Evolutionary conservation across 2,888 invertebrate genomes (phyloP).

Genomic region (Polyommatus iphigenia): DNA sequence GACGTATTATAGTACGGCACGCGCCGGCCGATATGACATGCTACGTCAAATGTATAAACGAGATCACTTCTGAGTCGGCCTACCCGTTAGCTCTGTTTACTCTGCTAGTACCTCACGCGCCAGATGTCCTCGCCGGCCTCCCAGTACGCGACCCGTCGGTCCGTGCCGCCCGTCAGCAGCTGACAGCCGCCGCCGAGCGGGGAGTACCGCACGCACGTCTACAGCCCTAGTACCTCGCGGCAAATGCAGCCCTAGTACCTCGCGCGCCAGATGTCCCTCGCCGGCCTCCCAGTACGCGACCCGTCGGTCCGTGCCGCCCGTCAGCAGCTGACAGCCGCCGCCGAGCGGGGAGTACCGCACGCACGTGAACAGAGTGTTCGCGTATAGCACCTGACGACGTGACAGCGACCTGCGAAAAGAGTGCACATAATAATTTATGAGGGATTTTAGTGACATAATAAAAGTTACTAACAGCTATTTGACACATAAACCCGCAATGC

Average conservation of each 20-base stretch:
- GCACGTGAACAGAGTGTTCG: slow-evolving; percentile 91
- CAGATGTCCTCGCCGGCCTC: slow-evolving; percentile 91
- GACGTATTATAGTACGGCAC: too few relatives aligned
- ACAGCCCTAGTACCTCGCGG: too few relatives aligned
- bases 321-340: slow-evolving; percentile 88
- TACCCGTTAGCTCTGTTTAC: too few relatives aligned
- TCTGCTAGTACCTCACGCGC: slow-evolving; percentile 81
- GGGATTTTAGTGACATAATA: too few relatives aligned
- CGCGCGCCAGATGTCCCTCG: slow-evolving; percentile 90
- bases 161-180: slow-evolving; percentile 91
- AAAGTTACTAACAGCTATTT: too few relatives aligned
- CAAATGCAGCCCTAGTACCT: too few relatives aligned
- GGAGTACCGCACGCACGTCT: slow-evolving; percentile 87
- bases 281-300: slow-evolving; percentile 94
- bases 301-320: slow-evolving; percentile 92
- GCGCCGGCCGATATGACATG: too few relatives aligned
- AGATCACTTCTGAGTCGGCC: too few relatives aligned
- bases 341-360: slow-evolving; percentile 86
- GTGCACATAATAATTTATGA: too few relatives aligned
- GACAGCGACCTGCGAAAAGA: slow-evolving; percentile 78
- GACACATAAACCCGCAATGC: too few relatives aligned
- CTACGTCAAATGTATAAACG: too few relatives aligned
- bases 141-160: slow-evolving; percentile 94
- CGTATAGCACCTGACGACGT: slow-evolving; percentile 91
- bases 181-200: slow-evolving; percentile 88